Conservation (phyloP, 2,113 vertebrate genomes). For the Ciconia boyciana region DNA sequence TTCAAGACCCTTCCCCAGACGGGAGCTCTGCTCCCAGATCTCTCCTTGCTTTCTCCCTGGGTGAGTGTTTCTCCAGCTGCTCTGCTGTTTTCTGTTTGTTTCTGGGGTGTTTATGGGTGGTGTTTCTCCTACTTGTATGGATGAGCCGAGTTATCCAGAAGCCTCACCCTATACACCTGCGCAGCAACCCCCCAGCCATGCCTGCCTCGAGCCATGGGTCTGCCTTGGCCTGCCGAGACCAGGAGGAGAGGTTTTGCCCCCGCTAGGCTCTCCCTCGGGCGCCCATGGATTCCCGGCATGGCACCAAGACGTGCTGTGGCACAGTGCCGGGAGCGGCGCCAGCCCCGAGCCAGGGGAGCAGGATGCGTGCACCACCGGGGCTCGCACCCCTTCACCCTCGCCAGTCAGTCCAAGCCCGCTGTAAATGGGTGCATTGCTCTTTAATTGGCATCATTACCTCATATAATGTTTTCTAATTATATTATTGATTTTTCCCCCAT, state of each 20-base stretch:
- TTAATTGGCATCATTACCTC: slow-evolving; percentile 64
- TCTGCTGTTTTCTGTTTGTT: neutral
- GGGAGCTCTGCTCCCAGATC: neutral
- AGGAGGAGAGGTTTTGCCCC: neutral
- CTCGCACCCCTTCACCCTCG: neutral
- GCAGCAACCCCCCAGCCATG: neutral
- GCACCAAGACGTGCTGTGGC: neutral
- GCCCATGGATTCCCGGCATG: neutral
- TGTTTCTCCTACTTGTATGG: neutral
- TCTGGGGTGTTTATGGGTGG: neutral
- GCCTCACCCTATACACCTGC: neutral
- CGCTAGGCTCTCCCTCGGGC: fast-evolving
- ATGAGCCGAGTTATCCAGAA: neutral
- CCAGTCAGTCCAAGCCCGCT: neutral
- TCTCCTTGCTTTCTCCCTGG: neutral
- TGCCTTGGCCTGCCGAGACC: neutral
- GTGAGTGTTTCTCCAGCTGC: neutral
- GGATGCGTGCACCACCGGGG: neutral
- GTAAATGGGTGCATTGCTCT: slow-evolving; percentile 18
- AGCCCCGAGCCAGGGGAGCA: neutral
- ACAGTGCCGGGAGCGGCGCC: neutral
- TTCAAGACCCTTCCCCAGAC: neutral
- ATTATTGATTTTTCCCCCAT: slow-evolving; percentile 61
- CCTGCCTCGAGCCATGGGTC: neutral
- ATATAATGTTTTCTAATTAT: slow-evolving; percentile 73